Percentiles rank a stretch among this genome's conserved stretches.
These are phyloP conservation scores for Plebejus argus DNA, from an alignment of 2,888 invertebrate genomes.

Conservation along the genomic window DNA sequence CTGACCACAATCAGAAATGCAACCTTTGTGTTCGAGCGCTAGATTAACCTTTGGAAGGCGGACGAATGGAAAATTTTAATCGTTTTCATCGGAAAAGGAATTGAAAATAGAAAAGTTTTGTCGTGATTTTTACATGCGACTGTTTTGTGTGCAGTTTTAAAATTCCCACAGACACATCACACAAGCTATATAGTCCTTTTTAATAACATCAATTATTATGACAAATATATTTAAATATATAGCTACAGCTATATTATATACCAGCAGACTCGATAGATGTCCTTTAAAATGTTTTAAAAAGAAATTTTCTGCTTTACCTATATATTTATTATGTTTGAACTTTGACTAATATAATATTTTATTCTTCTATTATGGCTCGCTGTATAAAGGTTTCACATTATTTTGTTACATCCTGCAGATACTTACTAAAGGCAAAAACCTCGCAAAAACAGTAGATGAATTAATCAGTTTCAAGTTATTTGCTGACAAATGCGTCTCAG, in stretches of 20 bases:
- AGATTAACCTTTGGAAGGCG: constrained; percentile 12
- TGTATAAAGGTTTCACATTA: neutral
- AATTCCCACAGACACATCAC: neutral
- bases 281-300: no score
- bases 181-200: no score
- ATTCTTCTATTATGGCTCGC: no score
- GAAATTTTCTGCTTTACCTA: no score
- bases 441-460: constrained; percentile 8
- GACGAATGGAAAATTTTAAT: constrained; percentile 15
- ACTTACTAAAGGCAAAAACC: neutral
- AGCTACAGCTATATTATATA: no score
- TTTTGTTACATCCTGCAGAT: neutral
- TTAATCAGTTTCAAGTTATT: constrained; percentile 20
- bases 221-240: no score
- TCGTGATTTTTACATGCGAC: neutral
- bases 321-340: no score
- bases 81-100: constrained; percentile 11
- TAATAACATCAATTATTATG: no score
- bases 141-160: neutral
- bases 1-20: constrained; percentile 28
- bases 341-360: no score
- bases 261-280: no score
- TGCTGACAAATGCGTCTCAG: constrained; percentile 27
- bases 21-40: neutral
- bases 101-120: constrained; percentile 1